These are phyloP conservation scores for Furcifer pardalis DNA, from an alignment of 2,797 vertebrate genomes.

Conservation along the genomic window DNA sequence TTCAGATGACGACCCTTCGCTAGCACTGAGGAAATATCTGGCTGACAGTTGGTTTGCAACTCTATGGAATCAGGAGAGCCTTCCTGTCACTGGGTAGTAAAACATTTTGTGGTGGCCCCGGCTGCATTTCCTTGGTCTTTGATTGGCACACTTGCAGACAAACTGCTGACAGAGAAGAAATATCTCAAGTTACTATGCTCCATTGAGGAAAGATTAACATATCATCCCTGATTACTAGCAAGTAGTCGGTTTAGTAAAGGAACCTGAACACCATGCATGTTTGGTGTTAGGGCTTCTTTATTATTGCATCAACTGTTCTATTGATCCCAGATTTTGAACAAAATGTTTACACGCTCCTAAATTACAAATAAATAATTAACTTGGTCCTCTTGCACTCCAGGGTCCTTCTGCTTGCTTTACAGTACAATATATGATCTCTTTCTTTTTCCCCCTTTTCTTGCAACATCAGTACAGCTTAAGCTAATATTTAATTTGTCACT, in stretches of 20 bases:
- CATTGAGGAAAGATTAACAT: background rate
- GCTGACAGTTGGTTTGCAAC: background rate
- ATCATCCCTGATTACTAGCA: background rate
- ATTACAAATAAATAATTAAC: background rate
- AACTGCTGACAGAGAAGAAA: background rate
- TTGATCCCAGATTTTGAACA: background rate
- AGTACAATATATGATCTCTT: background rate
- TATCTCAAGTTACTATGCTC: background rate
- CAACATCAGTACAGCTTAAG: conserved; percentile 23
- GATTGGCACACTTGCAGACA: background rate
- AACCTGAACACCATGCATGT: background rate
- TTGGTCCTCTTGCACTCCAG: background rate
- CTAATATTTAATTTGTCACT: conserved; percentile 32
- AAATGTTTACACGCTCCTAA: background rate
- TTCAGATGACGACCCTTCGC: background rate
- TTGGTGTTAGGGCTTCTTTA: too few species aligned
- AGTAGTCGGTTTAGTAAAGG: background rate
- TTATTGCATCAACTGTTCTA: background rate
- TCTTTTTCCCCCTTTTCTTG: conserved; percentile 9
- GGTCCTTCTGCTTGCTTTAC: background rate
- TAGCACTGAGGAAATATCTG: background rate
- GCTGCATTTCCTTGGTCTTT: background rate
- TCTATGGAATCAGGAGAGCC: background rate
- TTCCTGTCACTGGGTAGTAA: background rate
- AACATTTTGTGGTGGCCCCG: background rate